Conservation (phyloP, 2,113 vertebrate species). For the Notothenia rossii region DNA sequence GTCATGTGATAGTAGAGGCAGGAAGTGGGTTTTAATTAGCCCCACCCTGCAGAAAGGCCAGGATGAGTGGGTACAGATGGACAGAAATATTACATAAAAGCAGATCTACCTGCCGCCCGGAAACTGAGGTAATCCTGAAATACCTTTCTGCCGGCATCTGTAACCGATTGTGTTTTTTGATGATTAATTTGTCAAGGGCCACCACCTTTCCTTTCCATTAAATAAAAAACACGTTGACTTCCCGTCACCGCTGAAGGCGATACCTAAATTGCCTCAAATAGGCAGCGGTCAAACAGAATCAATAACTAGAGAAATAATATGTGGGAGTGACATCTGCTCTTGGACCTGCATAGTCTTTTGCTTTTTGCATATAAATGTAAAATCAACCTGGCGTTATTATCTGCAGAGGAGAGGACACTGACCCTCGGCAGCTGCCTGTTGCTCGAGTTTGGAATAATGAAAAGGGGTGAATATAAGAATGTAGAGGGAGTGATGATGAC, state of each 20-base stretch:
- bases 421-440: conserved; percentile 15
- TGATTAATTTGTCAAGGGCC: conserved; percentile 53
- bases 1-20: conserved; percentile 26
- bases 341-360: conserved; percentile 28
- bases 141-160: conserved; percentile 4
- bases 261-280: conserved; percentile 27
- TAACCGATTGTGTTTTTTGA: conserved; percentile 50
- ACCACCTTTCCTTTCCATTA: conserved; percentile 27
- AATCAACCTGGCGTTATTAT: conserved; percentile 51
- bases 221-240: conserved; percentile 21
- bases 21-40: conserved; percentile 39
- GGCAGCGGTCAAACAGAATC: conserved; percentile 45
- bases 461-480: not conserved
- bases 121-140: not conserved
- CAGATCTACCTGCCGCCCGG: not conserved
- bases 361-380: conserved; percentile 56
- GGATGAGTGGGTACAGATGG: not conserved
- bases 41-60: conserved; percentile 4
- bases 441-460: not conserved
- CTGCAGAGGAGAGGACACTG: conserved; percentile 36
- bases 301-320: conserved; percentile 36
- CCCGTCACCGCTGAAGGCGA: conserved; percentile 12
- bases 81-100: not conserved
- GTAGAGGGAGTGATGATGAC: not conserved
- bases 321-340: not conserved